Evolutionary conservation across 2,113 vertebrate genomes (phyloP).

Genomic region (Oryzias celebensis): DNA sequence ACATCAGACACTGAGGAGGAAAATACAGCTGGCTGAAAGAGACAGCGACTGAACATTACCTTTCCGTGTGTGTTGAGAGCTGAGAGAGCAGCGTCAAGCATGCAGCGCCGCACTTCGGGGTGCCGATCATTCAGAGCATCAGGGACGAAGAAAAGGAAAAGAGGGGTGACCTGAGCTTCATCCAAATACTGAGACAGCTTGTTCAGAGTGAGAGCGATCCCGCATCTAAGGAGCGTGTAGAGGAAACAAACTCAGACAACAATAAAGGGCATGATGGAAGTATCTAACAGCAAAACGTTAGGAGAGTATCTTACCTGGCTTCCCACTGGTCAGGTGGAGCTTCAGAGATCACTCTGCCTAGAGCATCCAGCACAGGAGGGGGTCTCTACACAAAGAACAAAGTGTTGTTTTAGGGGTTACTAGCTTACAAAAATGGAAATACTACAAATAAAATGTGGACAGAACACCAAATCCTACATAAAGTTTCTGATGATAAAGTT

Average conservation of each 20-base stretch:
- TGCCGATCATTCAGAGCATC: conserved; percentile 96
- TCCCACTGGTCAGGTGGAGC: conserved; percentile 97
- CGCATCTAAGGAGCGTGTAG: conserved; percentile 80
- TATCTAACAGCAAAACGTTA: neutral
- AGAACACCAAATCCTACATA: conserved; percentile 80
- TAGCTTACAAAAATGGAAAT: neutral
- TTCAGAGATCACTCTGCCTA: conserved; percentile 95
- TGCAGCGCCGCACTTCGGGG: conserved; percentile 91
- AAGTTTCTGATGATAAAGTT: conserved; percentile 95
- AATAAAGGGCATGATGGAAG: neutral
- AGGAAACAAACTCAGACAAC: conserved; percentile 3
- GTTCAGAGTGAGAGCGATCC: conserved; percentile 92
- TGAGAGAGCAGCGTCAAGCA: conserved; percentile 94
- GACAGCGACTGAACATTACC: conserved; percentile 67
- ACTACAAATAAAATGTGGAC: neutral
- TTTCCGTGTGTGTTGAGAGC: conserved; percentile 96
- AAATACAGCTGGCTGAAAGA: neutral
- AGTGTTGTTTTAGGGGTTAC: neutral
- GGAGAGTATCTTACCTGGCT: conserved; percentile 79
- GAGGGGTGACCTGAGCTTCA: conserved; percentile 90
- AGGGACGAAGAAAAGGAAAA: conserved; percentile 96
- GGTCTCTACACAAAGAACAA: conserved; percentile 80
- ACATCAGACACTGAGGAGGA: conserved; percentile 14
- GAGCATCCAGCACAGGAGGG: conserved; percentile 91
- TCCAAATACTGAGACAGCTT: conserved; percentile 91